Evolutionary conservation across 1,140 invertebrate species (phyloP).

Genomic region (Drosophila funebris): DNA sequence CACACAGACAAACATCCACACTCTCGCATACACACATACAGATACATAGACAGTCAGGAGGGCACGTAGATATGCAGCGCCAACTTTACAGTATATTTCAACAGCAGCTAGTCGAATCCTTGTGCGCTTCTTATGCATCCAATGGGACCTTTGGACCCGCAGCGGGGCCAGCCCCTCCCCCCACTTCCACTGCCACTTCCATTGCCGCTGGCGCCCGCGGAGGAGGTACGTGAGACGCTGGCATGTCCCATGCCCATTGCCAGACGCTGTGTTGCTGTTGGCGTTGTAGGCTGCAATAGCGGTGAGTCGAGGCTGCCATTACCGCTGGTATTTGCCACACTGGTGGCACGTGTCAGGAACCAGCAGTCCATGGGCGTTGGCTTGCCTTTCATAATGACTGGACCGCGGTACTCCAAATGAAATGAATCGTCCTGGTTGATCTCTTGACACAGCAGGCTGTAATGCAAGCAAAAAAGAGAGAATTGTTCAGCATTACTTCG

Average conservation of each 20-base stretch:
- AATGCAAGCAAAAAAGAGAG: slow-evolving; percentile 55
- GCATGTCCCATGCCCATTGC: slow-evolving; percentile 44
- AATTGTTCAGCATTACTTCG: background rate
- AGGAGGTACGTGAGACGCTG: slow-evolving; percentile 70
- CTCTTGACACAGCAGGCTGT: slow-evolving; percentile 91
- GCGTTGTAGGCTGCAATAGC: slow-evolving; percentile 64
- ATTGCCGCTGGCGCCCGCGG: slow-evolving; percentile 9
- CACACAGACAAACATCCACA: slow-evolving; percentile 29
- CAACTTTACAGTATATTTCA: slow-evolving; percentile 77
- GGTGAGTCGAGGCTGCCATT: slow-evolving; percentile 75
- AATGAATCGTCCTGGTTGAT: slow-evolving; percentile 95
- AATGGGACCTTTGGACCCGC: slow-evolving; percentile 28
- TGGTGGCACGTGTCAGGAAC: slow-evolving; percentile 89
- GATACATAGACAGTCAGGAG: slow-evolving; percentile 45
- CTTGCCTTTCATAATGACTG: slow-evolving; percentile 98
- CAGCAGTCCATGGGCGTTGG: slow-evolving; percentile 97
- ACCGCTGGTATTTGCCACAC: slow-evolving; percentile 43
- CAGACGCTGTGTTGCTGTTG: slow-evolving; percentile 48
- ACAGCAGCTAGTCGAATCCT: slow-evolving; percentile 71
- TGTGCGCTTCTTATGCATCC: slow-evolving; percentile 72
- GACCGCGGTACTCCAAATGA: slow-evolving; percentile 93
- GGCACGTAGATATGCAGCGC: slow-evolving; percentile 32
- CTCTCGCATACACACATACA: slow-evolving; percentile 22
- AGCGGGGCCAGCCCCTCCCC: slow-evolving; percentile 13
- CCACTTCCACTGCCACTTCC: slow-evolving; percentile 2